Evolutionary conservation across 2,888 invertebrate species (phyloP).

Genomic region (Pimpla rufipes): DNA sequence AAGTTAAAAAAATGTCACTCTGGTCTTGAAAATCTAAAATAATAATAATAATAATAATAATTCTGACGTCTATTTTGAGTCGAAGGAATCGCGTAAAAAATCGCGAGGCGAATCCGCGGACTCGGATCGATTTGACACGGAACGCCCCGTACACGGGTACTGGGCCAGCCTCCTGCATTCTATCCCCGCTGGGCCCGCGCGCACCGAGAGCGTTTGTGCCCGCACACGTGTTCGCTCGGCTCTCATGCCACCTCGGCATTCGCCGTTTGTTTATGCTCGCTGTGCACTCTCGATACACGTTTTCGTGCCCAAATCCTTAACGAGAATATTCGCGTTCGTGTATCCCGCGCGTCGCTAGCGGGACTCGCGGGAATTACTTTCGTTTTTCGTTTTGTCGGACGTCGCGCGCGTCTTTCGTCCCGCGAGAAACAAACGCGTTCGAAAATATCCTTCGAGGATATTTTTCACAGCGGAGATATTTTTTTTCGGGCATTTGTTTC

Average conservation of each 20-base stretch:
- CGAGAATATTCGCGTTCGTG: too few relatives aligned
- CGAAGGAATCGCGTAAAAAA: too few relatives aligned
- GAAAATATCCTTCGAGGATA: background rate
- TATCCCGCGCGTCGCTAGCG: too few relatives aligned
- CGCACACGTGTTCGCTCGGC: background rate
- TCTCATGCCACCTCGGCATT: background rate
- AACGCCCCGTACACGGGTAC: background rate
- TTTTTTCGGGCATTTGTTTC: too few relatives aligned
- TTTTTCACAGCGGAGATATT: background rate
- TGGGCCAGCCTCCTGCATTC: conserved; percentile 25
- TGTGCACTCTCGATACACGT: background rate
- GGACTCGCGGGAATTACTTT: too few relatives aligned
- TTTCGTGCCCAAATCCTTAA: conserved; percentile 4
- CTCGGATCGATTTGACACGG: too few relatives aligned
- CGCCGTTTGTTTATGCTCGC: conserved; percentile 14
- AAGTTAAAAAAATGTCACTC: too few relatives aligned
- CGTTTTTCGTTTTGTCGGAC: background rate
- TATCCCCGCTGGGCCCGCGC: conserved; percentile 10
- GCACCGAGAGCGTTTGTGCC: conserved; percentile 3
- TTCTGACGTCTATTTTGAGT: too few relatives aligned
- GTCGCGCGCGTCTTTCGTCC: background rate
- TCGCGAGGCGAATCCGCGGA: too few relatives aligned
- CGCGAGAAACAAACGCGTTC: too few relatives aligned
- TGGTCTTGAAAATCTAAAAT: too few relatives aligned
- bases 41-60: too few relatives aligned